Evolutionary conservation across 1,140 invertebrate species (phyloP), one percentile per base, ranked within the genome.

Genomic region (Mya arenaria): DNA sequence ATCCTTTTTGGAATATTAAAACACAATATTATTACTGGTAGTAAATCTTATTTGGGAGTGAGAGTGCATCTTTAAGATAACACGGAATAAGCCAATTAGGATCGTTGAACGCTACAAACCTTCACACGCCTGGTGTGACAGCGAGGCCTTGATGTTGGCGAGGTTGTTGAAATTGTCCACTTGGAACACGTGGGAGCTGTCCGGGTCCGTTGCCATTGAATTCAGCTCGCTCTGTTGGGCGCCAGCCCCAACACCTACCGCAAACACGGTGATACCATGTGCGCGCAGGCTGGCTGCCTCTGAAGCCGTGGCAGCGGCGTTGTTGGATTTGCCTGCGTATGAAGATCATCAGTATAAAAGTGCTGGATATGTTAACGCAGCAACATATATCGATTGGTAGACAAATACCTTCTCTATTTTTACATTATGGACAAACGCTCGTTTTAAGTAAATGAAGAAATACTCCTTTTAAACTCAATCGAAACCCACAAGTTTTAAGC

Each of bases 221-320:
- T 88, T 83, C 15, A 88, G 65, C 55, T 89, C 87, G 3, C 44
- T 34, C 28, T 68, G 48, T 17, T 84, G 66, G 23, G 75, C 75
- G 17, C 81, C 75, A 8, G 55, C n/a, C 25, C 87, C 87, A 25
- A 90, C 84, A 58, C 89, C 89, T 63, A 90, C 83, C 28, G 85
- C 77, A 74, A 89, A 88, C n/a, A 90, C 82, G 5, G 81, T 90
- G 52, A 89, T 84, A 0, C 88, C 86, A 23, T 23, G 36, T 32
- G 77, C 60, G 6, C 74, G 62, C 6, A 69, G 55, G 34, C 65
- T 25, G 8, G 25, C 39, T 1, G 84, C 84, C 32, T 85, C 73
- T 17, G 39, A 52, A 2, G 55, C 60, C 6, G 84, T 85, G 34
- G 79, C 79, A 2, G 63, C 66, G 2, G 74, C 68, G 34, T 63